A percentile compares a stretch with the other conserved stretches of the same genome.
Evolutionary conservation across 2,888 invertebrate species (phyloP).

Genomic region (Apotomis turbidana): DNA sequence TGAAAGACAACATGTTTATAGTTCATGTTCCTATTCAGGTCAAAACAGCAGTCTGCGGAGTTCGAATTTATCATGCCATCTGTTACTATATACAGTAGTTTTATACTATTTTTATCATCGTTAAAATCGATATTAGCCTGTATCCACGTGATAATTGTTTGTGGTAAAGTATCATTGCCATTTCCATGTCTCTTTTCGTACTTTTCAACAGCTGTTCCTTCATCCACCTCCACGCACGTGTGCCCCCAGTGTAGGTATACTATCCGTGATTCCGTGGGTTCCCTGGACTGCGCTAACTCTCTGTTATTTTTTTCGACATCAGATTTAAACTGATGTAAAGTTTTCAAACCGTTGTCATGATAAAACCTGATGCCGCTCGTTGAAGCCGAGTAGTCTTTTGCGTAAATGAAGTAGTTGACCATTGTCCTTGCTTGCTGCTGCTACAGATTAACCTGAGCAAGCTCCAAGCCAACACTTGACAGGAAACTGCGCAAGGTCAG

Average conservation of each 20-base stretch:
- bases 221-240: constrained; percentile 49
- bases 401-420: constrained; percentile 34
- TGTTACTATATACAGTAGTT: constrained; percentile 54
- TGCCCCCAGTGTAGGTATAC: constrained; percentile 55
- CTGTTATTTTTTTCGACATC: constrained; percentile 47
- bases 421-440: background rate
- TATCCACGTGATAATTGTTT: constrained; percentile 45
- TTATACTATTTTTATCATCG: constrained; percentile 46
- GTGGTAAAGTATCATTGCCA: constrained; percentile 43
- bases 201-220: constrained; percentile 41
- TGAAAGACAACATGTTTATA: constrained; percentile 54
- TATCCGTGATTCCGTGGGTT: constrained; percentile 46
- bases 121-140: constrained; percentile 38
- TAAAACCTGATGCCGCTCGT: constrained; percentile 44
- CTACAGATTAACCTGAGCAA: too few relatives aligned
- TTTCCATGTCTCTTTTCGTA: constrained; percentile 23
- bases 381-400: constrained; percentile 41
- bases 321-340: constrained; percentile 48
- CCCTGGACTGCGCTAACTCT: constrained; percentile 40
- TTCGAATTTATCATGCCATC: constrained; percentile 48
- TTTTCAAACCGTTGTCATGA: constrained; percentile 49
- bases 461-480: too few relatives aligned
- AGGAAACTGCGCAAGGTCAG: too few relatives aligned
- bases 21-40: constrained; percentile 48
- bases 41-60: constrained; percentile 43